Base-by-base conservation (phyloP, 2,113 vertebrate genomes). In the Xiphophorus couchianus region DNA sequence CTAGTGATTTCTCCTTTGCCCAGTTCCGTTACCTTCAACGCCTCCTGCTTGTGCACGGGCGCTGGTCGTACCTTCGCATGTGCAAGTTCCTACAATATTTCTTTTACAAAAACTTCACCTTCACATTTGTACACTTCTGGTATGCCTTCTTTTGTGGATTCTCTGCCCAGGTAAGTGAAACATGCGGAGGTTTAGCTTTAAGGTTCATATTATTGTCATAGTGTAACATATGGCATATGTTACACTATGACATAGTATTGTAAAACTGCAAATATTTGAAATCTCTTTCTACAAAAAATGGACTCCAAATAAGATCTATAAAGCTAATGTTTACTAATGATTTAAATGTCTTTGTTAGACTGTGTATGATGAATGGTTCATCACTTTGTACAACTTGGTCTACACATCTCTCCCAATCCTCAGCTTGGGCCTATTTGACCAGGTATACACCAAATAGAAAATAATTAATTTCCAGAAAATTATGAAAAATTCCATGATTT, bases 51-150 rank as follows among this genome's bases (percentile, higher is more conserved):
- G 96, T 99, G 42, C 97, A 99, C 0, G 98, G 97, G 0, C 95
- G 97, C 61, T 99, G 97, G 98, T 99, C 97, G 19, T 99, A 99
- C 74, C 92, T 97, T 51, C 96, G 97, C 92, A 98, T 99, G 96
- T 97, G 96, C 95, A 97, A 96, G 86, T 99, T 99, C 87, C 94
- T 99, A 27, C 88, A 92, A 31, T 99, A 98, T 81, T 99, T 99
- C 88, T 99, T 99, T 90, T 99, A 97, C 81, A 99, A 99, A 92
- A 99, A 99, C 92, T 99, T 99, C 90, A 95, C 96, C 87, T 99
- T 99, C 89, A 99, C 97, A 0, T 90, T 99, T 35, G 95, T 98
- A 14, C 97, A 99, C 67, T 96, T 99, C 94, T 99, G 98, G 97
- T 99, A 97, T 12, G 96, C 94, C 65, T 99, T 98, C 96, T 98